Conservation (phyloP, 2,113 vertebrate genomes). For the Sinocyclocheilus anophthalmus region DNA sequence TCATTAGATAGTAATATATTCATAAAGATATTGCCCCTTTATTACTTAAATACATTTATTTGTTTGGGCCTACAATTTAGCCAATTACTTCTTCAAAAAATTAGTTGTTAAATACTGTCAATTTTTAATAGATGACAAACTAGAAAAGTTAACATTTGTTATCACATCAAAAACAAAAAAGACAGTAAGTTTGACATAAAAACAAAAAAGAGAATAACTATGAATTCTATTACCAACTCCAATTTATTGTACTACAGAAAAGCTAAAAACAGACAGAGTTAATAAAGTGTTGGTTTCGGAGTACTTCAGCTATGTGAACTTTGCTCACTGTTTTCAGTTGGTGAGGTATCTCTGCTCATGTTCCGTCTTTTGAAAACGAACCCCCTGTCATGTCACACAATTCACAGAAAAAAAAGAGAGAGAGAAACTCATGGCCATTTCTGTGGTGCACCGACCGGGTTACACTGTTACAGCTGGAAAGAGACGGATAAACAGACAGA, state of each 20-base stretch:
- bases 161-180: background rate
- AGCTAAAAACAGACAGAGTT: background rate
- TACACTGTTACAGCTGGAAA: constrained; percentile 53
- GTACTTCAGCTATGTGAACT: background rate
- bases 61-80: background rate
- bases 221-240: background rate
- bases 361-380: constrained; percentile 38
- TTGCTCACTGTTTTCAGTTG: background rate
- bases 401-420: constrained; percentile 40
- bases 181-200: background rate
- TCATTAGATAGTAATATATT: too few species aligned
- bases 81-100: background rate
- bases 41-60: too few species aligned
- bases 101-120: background rate
- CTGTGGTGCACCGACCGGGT: constrained; percentile 12
- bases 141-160: background rate
- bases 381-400: constrained; percentile 37
- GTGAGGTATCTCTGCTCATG: background rate
- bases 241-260: too few species aligned
- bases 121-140: background rate
- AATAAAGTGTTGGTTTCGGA: background rate
- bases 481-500: constrained; percentile 40
- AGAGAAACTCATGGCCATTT: constrained; percentile 38
- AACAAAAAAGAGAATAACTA: background rate
- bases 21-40: too few species aligned